A percentile compares a stretch with the other conserved stretches of the same genome.
phyloP scores from a whole-genome alignment of 1,140 invertebrate genomes.

The Sitobion miscanthi region DNA sequence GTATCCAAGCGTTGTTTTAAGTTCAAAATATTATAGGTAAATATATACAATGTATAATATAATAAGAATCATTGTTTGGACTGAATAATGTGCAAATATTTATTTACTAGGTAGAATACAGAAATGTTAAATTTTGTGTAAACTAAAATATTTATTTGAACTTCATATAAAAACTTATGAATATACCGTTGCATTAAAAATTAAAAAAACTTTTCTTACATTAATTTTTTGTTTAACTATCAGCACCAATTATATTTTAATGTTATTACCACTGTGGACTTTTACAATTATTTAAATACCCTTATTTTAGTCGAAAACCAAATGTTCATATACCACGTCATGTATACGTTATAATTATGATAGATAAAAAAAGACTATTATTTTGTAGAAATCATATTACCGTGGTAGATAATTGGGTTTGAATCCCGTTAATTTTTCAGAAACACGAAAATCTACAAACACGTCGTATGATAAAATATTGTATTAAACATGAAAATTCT shows the following conservation, averaged over 20 bases:
- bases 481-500: neutral
- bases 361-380: neutral
- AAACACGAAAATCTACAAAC: neutral
- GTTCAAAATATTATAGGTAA: neutral
- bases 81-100: neutral
- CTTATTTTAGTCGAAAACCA: neutral
- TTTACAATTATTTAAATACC: neutral
- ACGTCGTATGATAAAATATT: neutral
- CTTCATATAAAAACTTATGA: accelerated
- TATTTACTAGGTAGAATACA: neutral
- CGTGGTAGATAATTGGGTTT: neutral
- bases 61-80: neutral
- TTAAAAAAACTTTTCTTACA: neutral
- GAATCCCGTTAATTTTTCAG: neutral
- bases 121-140: neutral
- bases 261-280: neutral
- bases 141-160: neutral
- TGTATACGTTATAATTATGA: neutral
- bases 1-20: neutral
- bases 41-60: neutral
- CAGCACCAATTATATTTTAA: neutral
- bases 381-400: too few relatives aligned
- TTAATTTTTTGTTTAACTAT: neutral
- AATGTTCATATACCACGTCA: neutral
- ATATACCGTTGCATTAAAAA: neutral